phyloP scores from a whole-genome alignment of 2,113 vertebrate genomes.

The Myodes glareolus region DNA sequence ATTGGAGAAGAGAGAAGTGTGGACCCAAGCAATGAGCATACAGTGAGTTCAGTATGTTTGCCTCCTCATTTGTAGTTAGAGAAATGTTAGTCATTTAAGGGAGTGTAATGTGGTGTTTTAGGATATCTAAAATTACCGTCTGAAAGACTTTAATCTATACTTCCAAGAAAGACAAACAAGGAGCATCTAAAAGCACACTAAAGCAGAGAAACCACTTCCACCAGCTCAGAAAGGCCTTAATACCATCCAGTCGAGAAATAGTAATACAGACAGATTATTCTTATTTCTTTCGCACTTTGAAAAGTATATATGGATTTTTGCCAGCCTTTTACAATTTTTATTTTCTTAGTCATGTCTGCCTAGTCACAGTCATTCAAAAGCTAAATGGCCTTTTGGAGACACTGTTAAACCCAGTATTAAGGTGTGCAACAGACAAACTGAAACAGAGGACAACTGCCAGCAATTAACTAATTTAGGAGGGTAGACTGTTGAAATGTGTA shows the following conservation, averaged over 20 bases:
- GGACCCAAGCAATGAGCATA: constrained; percentile 59
- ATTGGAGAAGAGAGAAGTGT: constrained; percentile 52
- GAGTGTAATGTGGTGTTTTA: constrained; percentile 79
- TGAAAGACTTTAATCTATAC: constrained; percentile 79
- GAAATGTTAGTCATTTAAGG: constrained; percentile 80
- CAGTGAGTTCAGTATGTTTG: constrained; percentile 73
- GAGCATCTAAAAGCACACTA: constrained; percentile 51
- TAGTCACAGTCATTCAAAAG: constrained; percentile 32
- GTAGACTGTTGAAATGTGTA: not conserved
- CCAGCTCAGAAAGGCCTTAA: not conserved
- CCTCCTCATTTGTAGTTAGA: constrained; percentile 82
- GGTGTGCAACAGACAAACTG: not conserved
- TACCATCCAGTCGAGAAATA: constrained; percentile 50
- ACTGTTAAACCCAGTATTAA: constrained; percentile 2
- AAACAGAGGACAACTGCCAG: not conserved
- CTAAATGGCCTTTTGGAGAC: not conserved
- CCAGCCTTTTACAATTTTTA: constrained; percentile 40
- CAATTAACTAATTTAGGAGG: constrained; percentile 26
- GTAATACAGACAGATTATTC: not conserved
- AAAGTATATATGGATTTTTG: constrained; percentile 14
- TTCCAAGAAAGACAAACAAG: constrained; percentile 59
- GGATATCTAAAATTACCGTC: constrained; percentile 80
- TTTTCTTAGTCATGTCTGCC: constrained; percentile 6
- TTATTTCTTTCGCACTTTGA: not conserved
- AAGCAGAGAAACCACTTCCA: constrained; percentile 38